A percentile compares a stretch with the other conserved stretches of the same genome.
Conservation (phyloP, 2,888 invertebrate species). For the Lasioglossum vierecki region DNA sequence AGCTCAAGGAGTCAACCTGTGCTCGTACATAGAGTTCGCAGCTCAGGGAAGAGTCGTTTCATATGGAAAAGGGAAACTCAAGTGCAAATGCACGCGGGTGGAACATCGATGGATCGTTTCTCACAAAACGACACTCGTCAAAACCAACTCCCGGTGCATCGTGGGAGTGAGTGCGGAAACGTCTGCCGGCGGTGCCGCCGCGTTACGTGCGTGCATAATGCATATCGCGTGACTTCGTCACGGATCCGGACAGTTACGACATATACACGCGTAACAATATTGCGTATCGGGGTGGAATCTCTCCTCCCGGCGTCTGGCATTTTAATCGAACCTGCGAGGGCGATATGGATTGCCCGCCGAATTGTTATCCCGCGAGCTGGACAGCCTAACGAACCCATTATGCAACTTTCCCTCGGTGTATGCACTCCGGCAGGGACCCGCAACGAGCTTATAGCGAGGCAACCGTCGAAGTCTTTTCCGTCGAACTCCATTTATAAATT, state of each 20-base stretch:
- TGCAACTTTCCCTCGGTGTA: slow-evolving; percentile 3
- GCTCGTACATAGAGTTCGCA: not conserved
- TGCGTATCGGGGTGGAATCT: slow-evolving; percentile 68
- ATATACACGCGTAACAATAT: slow-evolving; percentile 75
- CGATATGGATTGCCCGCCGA: slow-evolving; percentile 56
- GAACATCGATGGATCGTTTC: slow-evolving; percentile 52
- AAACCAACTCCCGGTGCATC: slow-evolving; percentile 52
- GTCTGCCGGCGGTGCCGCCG: slow-evolving; percentile 60
- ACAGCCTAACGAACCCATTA: slow-evolving; percentile 60
- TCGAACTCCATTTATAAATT: not conserved
- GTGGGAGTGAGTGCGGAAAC: slow-evolving; percentile 74
- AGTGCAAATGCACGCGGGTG: not conserved
- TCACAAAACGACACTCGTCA: slow-evolving; percentile 62
- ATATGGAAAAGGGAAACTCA: not conserved
- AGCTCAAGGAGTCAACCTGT: not conserved
- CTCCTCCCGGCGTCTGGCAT: slow-evolving; percentile 66
- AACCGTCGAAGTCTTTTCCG: not conserved
- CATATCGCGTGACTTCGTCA: slow-evolving; percentile 75
- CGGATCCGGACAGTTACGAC: slow-evolving; percentile 74
- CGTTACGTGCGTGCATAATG: slow-evolving; percentile 74
- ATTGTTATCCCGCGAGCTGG: slow-evolving; percentile 42
- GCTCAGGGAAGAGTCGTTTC: not conserved
- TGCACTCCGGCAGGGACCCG: not conserved
- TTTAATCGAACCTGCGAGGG: slow-evolving; percentile 68
- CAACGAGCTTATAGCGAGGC: not conserved